Conservation (phyloP, 2,797 vertebrate genomes). For the Apogon hyalosoma region DNA sequence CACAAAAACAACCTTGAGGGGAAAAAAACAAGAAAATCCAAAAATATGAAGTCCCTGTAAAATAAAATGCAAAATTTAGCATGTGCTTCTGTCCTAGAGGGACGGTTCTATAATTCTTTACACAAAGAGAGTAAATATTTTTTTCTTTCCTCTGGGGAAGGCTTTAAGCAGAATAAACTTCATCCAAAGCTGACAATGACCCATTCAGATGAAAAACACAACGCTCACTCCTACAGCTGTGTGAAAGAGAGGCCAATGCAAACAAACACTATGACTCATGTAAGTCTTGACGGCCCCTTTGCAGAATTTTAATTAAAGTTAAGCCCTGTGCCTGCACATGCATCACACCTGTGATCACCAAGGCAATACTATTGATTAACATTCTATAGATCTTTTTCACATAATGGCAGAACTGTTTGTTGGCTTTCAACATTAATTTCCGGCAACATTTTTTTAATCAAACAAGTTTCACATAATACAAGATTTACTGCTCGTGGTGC, state of each 20-base stretch:
- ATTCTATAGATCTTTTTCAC: conserved; percentile 33
- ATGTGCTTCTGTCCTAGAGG: conserved; percentile 16
- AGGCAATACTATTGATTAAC: conserved; percentile 57
- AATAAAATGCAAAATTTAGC: background rate
- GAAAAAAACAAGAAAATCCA: background rate
- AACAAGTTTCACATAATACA: conserved; percentile 41
- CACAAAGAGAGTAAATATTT: conserved; percentile 15
- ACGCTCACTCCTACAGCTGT: conserved; percentile 33
- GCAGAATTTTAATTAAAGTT: conserved; percentile 65
- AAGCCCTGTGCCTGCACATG: conserved; percentile 35
- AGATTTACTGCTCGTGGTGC: conserved; percentile 47
- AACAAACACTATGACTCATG: conserved; percentile 58
- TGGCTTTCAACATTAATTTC: conserved; percentile 58
- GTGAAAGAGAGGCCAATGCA: conserved; percentile 40
- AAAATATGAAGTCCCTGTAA: background rate
- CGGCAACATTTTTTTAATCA: conserved; percentile 54
- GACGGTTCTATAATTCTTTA: background rate
- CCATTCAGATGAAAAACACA: conserved; percentile 39
- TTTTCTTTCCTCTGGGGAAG: conserved; percentile 26
- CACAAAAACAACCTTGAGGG: background rate
- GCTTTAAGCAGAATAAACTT: conserved; percentile 31
- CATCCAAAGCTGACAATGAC: conserved; percentile 36
- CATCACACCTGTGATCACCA: conserved; percentile 48
- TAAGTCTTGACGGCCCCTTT: conserved; percentile 47
- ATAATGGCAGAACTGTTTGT: conserved; percentile 30